phyloP scores from a whole-genome alignment of 2,888 invertebrate species.

The Meganola albula region DNA sequence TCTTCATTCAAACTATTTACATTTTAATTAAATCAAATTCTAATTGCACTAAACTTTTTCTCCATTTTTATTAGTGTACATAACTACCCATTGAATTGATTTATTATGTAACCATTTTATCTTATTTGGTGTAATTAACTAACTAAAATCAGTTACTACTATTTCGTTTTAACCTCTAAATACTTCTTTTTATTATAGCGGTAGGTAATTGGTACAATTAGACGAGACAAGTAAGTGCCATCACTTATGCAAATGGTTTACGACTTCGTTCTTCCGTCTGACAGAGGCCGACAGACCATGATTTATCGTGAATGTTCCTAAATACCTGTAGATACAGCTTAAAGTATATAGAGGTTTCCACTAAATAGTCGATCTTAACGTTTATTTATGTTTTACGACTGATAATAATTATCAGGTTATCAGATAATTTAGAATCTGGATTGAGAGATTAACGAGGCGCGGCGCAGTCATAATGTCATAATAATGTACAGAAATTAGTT shows the following conservation, averaged over 20 bases:
- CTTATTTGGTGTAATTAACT: too few species aligned
- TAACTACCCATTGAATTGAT: too few species aligned
- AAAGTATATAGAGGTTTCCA: slow-evolving; percentile 11
- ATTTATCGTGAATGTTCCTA: slow-evolving; percentile 34
- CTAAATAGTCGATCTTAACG: slow-evolving; percentile 17
- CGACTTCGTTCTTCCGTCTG: slow-evolving; percentile 32
- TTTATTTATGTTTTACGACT: slow-evolving; percentile 27
- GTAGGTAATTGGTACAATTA: slow-evolving; percentile 40
- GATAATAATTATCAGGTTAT: slow-evolving; percentile 25
- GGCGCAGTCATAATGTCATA: slow-evolving; percentile 1
- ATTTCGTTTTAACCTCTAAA: slow-evolving; percentile 15
- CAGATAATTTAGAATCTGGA: slow-evolving; percentile 14
- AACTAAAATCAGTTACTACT: too few species aligned
- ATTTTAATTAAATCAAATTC: too few species aligned
- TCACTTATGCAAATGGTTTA: slow-evolving; percentile 57
- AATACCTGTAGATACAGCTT: neutral
- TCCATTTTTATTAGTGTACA: too few species aligned
- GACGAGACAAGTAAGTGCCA: slow-evolving; percentile 39
- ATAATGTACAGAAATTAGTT: too few species aligned
- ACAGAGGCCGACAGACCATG: slow-evolving; percentile 23
- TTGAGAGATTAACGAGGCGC: slow-evolving; percentile 12
- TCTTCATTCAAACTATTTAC: too few species aligned
- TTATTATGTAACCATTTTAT: too few species aligned
- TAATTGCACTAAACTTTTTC: too few species aligned
- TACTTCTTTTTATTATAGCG: slow-evolving; percentile 14